These are phyloP conservation scores for human (Homo sapiens) DNA, from an alignment of 2,113 vertebrate species.

Conservation along the genomic window GRCh38 chr16:528001-528500, in stretches of 20 bases:
- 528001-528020: slow-evolving; percentile 49
- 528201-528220: not conserved
- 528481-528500: not conserved
- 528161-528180: not conserved
- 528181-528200: not conserved
- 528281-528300: not conserved
- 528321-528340: not conserved
- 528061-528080: not conserved
- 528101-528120: not conserved
- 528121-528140: not conserved
- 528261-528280: not conserved
- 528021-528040: slow-evolving; percentile 70
- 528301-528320: not conserved
- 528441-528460: not conserved
- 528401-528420: not conserved
- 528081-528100: not conserved
- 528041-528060: not conserved
- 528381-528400: slow-evolving; percentile 34
- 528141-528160: not conserved
- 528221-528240: not conserved
- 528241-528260: not conserved
- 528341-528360: not conserved
- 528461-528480: not conserved
- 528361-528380: slow-evolving; percentile 70
- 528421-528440: not conserved